Evolutionary conservation across 2,113 vertebrate species (phyloP).

Genomic region (Patagioenas fasciata): DNA sequence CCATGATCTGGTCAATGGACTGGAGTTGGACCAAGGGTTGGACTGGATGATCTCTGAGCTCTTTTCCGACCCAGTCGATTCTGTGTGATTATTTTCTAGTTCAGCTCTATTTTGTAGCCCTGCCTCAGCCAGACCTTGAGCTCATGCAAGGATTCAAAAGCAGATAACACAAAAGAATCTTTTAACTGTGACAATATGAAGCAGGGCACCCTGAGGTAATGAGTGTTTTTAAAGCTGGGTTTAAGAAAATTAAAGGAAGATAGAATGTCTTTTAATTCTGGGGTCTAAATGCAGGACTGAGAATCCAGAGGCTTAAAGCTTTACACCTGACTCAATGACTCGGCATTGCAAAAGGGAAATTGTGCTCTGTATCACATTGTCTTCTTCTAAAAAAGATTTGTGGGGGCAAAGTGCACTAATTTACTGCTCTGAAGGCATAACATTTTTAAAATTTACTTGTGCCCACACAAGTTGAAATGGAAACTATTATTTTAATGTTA

Average conservation of each 20-base stretch:
- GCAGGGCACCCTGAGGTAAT: background rate
- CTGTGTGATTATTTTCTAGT: background rate
- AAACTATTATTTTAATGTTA: slow-evolving; percentile 39
- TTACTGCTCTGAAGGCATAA: background rate
- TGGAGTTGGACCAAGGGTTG: no score
- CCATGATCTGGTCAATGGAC: no score
- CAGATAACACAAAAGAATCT: background rate
- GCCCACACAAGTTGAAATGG: slow-evolving; percentile 25
- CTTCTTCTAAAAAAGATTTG: background rate
- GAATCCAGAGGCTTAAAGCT: background rate
- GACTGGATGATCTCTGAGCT: no score
- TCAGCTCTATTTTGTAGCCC: background rate
- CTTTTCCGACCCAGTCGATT: no score
- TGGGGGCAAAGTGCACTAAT: slow-evolving; percentile 21
- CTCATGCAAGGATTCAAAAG: background rate
- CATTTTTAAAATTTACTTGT: background rate
- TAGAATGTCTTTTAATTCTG: background rate
- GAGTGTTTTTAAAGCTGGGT: background rate
- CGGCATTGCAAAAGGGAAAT: background rate
- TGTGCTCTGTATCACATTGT: background rate
- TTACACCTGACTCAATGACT: background rate
- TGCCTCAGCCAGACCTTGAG: background rate
- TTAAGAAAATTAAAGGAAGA: background rate
- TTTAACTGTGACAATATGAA: background rate
- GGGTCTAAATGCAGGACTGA: background rate